phyloP scores from a whole-genome alignment of 2,797 vertebrate genomes.

The Anabas testudineus region DNA sequence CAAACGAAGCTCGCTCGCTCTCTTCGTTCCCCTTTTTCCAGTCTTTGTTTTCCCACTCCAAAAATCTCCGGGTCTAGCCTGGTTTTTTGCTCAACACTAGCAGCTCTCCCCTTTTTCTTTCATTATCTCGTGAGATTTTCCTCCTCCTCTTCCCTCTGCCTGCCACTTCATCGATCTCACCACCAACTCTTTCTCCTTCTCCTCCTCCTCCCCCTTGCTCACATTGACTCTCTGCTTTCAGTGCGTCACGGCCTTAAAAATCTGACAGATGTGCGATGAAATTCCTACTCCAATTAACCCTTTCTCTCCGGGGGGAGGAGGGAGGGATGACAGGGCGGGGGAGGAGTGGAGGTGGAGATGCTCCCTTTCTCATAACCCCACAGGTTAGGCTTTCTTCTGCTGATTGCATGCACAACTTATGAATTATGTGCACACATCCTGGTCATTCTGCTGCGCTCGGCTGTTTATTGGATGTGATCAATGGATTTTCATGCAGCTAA shows the following conservation, averaged over 20 bases:
- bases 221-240: slow-evolving; percentile 82
- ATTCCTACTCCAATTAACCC: slow-evolving; percentile 91
- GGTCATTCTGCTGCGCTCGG: slow-evolving; percentile 51
- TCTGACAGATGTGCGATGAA: slow-evolving; percentile 93
- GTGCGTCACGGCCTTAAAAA: slow-evolving; percentile 91
- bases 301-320: slow-evolving; percentile 79
- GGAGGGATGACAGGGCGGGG: slow-evolving; percentile 20
- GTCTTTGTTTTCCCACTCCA: slow-evolving; percentile 51
- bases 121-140: slow-evolving; percentile 87
- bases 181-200: slow-evolving; percentile 83
- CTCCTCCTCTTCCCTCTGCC: slow-evolving; percentile 82
- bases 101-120: slow-evolving; percentile 82
- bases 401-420: slow-evolving; percentile 68
- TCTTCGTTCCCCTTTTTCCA: background rate
- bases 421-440: slow-evolving; percentile 62
- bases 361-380: slow-evolving; percentile 71
- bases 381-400: slow-evolving; percentile 72
- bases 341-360: slow-evolving; percentile 54
- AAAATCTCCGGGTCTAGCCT: slow-evolving; percentile 63
- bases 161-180: slow-evolving; percentile 89
- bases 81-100: slow-evolving; percentile 66
- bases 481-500: slow-evolving; percentile 45
- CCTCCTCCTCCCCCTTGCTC: slow-evolving; percentile 62
- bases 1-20: slow-evolving; percentile 16
- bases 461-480: slow-evolving; percentile 59